Percentiles rank a stretch among this genome's conserved stretches.
Evolutionary conservation across 2,888 invertebrate species (phyloP).

Genomic region (Nephrotoma guestfalica): DNA sequence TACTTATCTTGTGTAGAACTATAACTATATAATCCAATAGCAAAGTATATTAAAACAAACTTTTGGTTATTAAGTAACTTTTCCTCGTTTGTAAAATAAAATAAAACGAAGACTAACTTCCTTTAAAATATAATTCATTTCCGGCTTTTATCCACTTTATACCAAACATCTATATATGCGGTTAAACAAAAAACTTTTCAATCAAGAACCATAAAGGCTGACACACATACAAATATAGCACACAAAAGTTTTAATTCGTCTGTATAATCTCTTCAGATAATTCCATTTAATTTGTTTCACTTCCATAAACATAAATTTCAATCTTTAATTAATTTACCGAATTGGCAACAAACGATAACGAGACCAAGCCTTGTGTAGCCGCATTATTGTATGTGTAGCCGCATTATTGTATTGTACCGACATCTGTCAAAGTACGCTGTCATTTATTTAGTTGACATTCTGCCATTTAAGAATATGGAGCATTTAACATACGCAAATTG

Average conservation of each 20-base stretch:
- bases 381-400: too few relatives aligned
- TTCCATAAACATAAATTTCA: background rate
- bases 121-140: background rate
- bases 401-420: too few relatives aligned
- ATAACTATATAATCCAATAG: background rate
- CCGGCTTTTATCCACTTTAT: background rate
- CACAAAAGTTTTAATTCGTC: background rate
- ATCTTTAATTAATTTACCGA: background rate
- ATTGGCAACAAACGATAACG: background rate
- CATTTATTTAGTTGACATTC: too few relatives aligned
- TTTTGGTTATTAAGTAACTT: background rate
- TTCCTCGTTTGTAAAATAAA: background rate
- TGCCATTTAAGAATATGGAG: too few relatives aligned
- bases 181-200: background rate
- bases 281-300: background rate
- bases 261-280: background rate
- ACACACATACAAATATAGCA: background rate
- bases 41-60: background rate
- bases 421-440: too few relatives aligned
- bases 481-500: too few relatives aligned
- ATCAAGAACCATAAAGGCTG: background rate
- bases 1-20: background rate
- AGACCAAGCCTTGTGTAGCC: background rate
- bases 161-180: background rate
- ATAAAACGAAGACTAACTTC: background rate